Evolutionary conservation across 2,797 vertebrate species (phyloP), one percentile per base, ranked within the genome.

Genomic region (Enteromius argenteus): DNA sequence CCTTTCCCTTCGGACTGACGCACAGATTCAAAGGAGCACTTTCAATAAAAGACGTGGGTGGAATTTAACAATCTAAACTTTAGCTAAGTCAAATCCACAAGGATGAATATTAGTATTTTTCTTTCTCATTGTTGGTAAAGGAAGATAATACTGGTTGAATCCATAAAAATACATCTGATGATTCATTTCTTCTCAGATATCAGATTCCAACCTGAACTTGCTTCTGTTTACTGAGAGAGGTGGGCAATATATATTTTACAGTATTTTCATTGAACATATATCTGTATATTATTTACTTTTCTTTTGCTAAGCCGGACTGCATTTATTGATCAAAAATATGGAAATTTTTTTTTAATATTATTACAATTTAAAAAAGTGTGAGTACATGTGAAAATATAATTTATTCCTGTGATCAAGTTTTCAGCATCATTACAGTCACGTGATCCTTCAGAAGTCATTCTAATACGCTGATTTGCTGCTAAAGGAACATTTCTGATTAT

Each of bases 51-150:
- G 89, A 89, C 15, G 89, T 49, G 81, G 77, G 90, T 86, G 91
- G 91, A 93, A 91, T 92, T 88, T 88, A 64, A 88, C 91, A 87
- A 89, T 89, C 87, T 87, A 37, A 32, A 39, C 35, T 68, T 42
- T 15, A 27, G 30, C 46, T 3, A 15, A 56, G 66, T 42, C 66
- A 21, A 21, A 58, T 69, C 56, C 32, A 49, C 11, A 73, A 44
- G 49, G 42, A 17, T 4, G 3, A 71, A 44, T 21, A 80, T 37
- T 35, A 27, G 0, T 27, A 17, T 3, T 46, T 71, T 44, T 30
- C 17, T 66, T 14, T 49, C 10, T 49, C 42, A 13, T 23, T n/a
- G 49, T 15, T 8, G 13, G 11, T n/a, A 1, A 17, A 27, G 27
- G 44, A 51, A 51, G 15, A 32, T 51, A 1, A 51, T 32, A 21